Conservation (phyloP, 2,888 invertebrate genomes). For the Cerastis rubricosa region DNA sequence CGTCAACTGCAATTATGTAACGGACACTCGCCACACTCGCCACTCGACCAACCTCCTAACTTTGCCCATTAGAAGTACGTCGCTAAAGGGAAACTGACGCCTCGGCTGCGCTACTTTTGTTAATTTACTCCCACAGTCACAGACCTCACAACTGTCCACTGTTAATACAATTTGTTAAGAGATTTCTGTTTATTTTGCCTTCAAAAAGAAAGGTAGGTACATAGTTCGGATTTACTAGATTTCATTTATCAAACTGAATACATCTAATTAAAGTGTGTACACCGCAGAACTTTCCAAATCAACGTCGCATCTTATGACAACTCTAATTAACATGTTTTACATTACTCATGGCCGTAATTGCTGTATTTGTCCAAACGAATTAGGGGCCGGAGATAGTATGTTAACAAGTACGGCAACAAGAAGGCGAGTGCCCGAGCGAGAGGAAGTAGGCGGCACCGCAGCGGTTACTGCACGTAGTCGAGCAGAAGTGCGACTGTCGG, state of each 20-base stretch:
- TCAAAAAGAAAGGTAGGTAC: not conserved
- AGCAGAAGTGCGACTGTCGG: slow-evolving; percentile 66
- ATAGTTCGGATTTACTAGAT: not conserved
- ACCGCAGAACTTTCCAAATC: slow-evolving; percentile 51
- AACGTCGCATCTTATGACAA: slow-evolving; percentile 28
- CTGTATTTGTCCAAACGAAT: slow-evolving; percentile 64
- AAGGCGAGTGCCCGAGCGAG: slow-evolving; percentile 58
- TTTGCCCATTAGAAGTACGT: slow-evolving; percentile 53
- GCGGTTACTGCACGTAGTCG: slow-evolving; percentile 54
- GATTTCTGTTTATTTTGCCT: not conserved
- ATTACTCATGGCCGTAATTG: slow-evolving; percentile 26
- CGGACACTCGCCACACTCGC: slow-evolving; percentile 69
- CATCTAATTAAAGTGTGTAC: slow-evolving; percentile 16
- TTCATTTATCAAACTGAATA: slow-evolving; percentile 15
- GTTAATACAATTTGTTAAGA: slow-evolving; percentile 25
- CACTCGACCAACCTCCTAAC: slow-evolving; percentile 65
- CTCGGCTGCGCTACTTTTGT: slow-evolving; percentile 38
- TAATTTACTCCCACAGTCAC: slow-evolving; percentile 27
- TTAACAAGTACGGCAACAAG: slow-evolving; percentile 61
- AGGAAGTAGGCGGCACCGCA: slow-evolving; percentile 52
- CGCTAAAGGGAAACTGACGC: slow-evolving; percentile 36
- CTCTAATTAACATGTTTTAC: slow-evolving; percentile 38
- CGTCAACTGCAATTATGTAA: slow-evolving; percentile 83
- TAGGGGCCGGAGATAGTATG: slow-evolving; percentile 67
- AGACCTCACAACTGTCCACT: slow-evolving; percentile 1